Evolutionary conservation across 2,113 vertebrate species (phyloP).

Genomic region (Cnemophilus loriae): DNA sequence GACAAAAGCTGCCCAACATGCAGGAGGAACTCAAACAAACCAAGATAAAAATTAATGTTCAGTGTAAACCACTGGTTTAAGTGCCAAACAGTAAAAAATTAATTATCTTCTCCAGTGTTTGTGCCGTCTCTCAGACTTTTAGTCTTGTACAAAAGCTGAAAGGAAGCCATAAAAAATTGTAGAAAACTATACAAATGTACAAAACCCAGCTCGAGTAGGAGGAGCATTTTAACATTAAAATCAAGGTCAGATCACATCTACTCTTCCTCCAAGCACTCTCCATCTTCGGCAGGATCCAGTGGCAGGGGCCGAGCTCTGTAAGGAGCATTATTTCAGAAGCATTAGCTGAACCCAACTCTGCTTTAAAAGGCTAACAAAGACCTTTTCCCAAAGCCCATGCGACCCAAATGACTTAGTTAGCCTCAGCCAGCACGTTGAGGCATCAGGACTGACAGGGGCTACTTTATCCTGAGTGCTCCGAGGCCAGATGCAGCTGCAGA

Average conservation of each 20-base stretch:
- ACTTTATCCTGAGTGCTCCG: neutral
- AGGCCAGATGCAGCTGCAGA: neutral
- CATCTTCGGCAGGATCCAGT: conserved; percentile 18
- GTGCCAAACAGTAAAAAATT: neutral
- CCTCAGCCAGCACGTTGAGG: neutral
- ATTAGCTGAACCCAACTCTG: neutral
- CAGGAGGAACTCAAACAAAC: neutral
- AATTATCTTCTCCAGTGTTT: neutral
- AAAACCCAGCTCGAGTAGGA: neutral
- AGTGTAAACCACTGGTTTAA: neutral
- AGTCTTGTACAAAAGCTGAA: neutral
- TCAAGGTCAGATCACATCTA: neutral
- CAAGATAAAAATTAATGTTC: neutral
- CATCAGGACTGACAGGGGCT: neutral
- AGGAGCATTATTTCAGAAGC: neutral
- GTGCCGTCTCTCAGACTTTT: neutral
- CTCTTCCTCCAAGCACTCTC: conserved; percentile 19
- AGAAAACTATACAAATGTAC: conserved; percentile 6
- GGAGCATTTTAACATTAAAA: neutral
- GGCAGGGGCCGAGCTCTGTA: conserved; percentile 47
- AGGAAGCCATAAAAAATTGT: neutral
- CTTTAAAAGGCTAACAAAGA: neutral
- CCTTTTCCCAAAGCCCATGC: neutral
- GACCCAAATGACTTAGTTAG: neutral
- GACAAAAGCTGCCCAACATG: neutral